Evolutionary conservation across 1,140 invertebrate species (phyloP), one percentile per base, ranked within the genome.

Genomic region (Daktulosphaira vitifoliae): DNA sequence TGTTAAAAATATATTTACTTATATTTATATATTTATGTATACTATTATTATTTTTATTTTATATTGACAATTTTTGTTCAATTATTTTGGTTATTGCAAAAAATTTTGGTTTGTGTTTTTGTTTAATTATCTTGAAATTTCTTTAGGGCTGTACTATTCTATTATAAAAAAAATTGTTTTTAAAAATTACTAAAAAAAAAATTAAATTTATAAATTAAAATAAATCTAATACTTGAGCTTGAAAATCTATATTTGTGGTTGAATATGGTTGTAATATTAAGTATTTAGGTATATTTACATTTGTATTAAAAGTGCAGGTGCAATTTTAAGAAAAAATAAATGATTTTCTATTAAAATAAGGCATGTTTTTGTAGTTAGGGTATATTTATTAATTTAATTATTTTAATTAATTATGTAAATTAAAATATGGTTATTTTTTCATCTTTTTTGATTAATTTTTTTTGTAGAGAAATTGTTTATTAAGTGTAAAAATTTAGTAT

Each of bases 1-100:
- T 62, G 54, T 62, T 62, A 62, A 62, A 62, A 62, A 44, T 62
- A 62, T 62, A 62, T 62, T 62, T 62, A 62, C 39, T 62, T 20
- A 53, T 53, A 53, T 53, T 62, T 62, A 62, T 62, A 33, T 33
- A 33, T 33, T 33, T 33, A 33, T 33, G 11, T 33, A 33, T 33
- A 33, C 29, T 33, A 33, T 33, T 33, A 33, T 62, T 50, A 13
- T 23, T 46, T 56, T 59, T 44, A 39, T 18, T 56, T 56, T 62
- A n/a, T n/a, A n/a, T n/a, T 20, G 25, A 39, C 54, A 44, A 62
- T 6, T 44, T 23, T 46, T 62, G 54, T 62, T 62, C 39, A 62
- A 62, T 62, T 62, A 62, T 62, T 46, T 48, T 62, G 42, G 42
- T 62, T 22, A 62, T 46, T 46, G 54, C 25, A 29, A 56, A 42